Conservation (phyloP, 2,113 vertebrate species). For the Peromyscus polionotus region DNA sequence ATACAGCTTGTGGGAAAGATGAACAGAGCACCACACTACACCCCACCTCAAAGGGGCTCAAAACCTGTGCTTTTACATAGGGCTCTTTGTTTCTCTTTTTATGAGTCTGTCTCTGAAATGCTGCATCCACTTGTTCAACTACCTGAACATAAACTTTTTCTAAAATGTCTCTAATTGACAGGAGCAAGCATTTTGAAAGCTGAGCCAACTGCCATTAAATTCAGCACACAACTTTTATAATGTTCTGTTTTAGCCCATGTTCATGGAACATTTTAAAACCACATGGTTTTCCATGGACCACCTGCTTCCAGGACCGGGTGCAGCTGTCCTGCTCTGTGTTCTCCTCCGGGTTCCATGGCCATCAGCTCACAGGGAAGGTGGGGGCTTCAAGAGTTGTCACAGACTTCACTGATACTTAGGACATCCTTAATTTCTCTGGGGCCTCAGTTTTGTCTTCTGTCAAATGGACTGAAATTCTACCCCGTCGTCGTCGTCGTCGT, state of each 20-base stretch:
- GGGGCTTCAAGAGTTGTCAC: accelerated
- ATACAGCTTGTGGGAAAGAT: not conserved
- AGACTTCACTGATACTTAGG: accelerated
- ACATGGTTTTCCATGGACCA: not conserved
- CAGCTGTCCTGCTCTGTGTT: not conserved
- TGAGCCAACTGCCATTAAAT: not conserved
- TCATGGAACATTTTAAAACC: not conserved
- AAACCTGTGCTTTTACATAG: too few species aligned
- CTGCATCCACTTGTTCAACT: not conserved
- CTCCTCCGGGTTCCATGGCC: not conserved
- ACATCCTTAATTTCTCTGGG: not conserved
- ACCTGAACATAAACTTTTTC: not conserved
- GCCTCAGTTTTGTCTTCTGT: not conserved
- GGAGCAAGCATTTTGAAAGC: constrained; percentile 3
- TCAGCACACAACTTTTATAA: constrained; percentile 41
- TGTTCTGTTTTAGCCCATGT: not conserved
- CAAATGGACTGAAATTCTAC: not conserved
- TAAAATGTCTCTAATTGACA: constrained; percentile 3
- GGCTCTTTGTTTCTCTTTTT: not conserved
- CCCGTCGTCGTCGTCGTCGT: too few species aligned
- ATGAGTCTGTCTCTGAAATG: not conserved
- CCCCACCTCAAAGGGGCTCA: too few species aligned
- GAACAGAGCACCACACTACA: accelerated
- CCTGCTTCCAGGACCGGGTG: not conserved
- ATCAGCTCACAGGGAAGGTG: not conserved